phyloP scores from a whole-genome alignment of 2,797 vertebrate genomes.

The Enteromius mattozi region DNA sequence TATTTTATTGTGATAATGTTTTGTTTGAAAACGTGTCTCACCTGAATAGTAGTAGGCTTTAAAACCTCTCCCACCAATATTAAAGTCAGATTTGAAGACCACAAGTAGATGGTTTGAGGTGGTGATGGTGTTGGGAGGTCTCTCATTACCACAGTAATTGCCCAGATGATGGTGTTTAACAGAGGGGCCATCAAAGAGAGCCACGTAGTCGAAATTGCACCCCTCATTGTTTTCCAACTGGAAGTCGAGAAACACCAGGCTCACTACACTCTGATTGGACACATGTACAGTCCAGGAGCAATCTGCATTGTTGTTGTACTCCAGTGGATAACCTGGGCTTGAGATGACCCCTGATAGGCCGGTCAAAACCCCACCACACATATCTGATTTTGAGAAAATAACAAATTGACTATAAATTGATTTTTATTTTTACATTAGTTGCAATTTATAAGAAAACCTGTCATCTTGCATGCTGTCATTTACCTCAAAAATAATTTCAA shows the following conservation, averaged over 20 bases:
- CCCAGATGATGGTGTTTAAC: conserved; percentile 78
- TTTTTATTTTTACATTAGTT: not conserved
- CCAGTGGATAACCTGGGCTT: conserved; percentile 91
- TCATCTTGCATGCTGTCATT: not conserved
- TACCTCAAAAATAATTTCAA: not conserved
- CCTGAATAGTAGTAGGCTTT: conserved; percentile 95
- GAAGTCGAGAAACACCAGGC: conserved; percentile 91
- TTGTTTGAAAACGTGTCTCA: conserved; percentile 60
- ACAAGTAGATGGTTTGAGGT: conserved; percentile 85
- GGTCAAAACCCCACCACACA: conserved; percentile 90
- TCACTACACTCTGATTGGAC: conserved; percentile 78
- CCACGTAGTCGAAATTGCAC: conserved; percentile 93
- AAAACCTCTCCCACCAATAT: conserved; percentile 94
- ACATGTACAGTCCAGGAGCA: conserved; percentile 91
- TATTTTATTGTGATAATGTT: not conserved
- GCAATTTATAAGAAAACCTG: not conserved
- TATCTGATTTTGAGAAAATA: conserved; percentile 75
- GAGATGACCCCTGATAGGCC: conserved; percentile 91
- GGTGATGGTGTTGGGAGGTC: conserved; percentile 82
- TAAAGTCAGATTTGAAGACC: conserved; percentile 96
- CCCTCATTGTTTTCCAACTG: conserved; percentile 91
- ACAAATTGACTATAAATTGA: not conserved
- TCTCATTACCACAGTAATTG: conserved; percentile 85
- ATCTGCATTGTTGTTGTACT: conserved; percentile 92
- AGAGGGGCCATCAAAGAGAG: conserved; percentile 87